Evolutionary conservation across 92 coral and sea anemone species (phyloP), one percentile per base, ranked within the genome.

Genomic region (Heteractis magnifica): DNA sequence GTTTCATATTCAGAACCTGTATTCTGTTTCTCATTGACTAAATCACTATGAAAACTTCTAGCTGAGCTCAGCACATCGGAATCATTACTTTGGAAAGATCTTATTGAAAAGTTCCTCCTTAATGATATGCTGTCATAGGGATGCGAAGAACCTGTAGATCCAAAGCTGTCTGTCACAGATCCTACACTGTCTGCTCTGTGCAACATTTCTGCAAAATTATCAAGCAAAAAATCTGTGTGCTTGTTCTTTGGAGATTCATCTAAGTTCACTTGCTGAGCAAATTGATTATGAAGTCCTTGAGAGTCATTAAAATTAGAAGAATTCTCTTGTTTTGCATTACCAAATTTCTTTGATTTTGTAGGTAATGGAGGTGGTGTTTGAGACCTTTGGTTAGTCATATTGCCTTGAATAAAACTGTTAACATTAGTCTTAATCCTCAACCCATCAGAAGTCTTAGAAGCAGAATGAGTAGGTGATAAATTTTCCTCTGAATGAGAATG

Each of bases 81-180:
- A 84, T 80, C 86, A 70, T 51, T 81, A 55, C 86, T 88, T 80
- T 62, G 62, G 13, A 88, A 72, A 19, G 85, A 78, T 51, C 87
- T 86, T 13, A 87, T 82, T 16, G 87, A 62, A 64, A 72, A 60
- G 55, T 89, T 89, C 0, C 56, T 82, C 77, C 81, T 93, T 44
- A 93, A 77, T 20, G 87, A 83, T 77, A 93, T 93, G 3, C 93
- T 84, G 55, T 88, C 97, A 83, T 89, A 93, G 19, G 97, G 97
- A 79, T 93, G 97, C 72, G 84, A 53, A 55, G 93, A 80, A 0
- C 71, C 73, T 68, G 72, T 73, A 10, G 88, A 82, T 10, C 77
- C 65, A 21, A 81, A 65, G 76, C 65, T 75, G 71, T 90, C 86
- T 21, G 77, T 49, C 18, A 80, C 62, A 26, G 23, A 62, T 6